phyloP scores from a whole-genome alignment of 2,888 invertebrate genomes.

The Eilema caniola region DNA sequence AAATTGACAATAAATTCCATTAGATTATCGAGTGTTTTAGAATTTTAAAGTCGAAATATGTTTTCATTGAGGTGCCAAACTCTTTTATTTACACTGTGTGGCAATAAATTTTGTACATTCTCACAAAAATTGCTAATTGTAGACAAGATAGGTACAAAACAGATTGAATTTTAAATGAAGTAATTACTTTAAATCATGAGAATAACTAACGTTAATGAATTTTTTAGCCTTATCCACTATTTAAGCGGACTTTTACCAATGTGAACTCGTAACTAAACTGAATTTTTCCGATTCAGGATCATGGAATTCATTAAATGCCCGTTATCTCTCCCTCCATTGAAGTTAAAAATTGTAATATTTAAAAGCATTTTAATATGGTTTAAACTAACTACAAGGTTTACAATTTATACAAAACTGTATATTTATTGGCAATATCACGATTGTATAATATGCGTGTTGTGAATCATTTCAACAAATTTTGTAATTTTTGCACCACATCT shows the following conservation, averaged over 20 bases:
- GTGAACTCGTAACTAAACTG: too few species aligned
- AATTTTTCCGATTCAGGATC: background rate
- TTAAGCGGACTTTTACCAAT: too few species aligned
- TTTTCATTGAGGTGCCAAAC: conserved; percentile 23
- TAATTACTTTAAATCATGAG: background rate
- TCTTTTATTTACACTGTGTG: background rate
- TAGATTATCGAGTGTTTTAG: conserved; percentile 10
- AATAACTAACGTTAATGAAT: background rate
- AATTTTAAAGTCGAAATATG: background rate
- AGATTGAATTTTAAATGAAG: background rate
- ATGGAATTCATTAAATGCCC: too few species aligned
- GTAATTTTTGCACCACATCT: background rate
- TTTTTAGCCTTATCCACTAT: background rate
- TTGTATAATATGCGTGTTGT: conserved; percentile 2
- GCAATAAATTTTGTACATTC: background rate
- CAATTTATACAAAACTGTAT: background rate
- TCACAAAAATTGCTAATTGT: conserved; percentile 7
- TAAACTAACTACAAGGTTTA: background rate
- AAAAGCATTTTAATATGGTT: background rate
- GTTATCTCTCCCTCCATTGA: background rate
- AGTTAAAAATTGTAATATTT: background rate
- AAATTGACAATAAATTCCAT: conserved; percentile 24
- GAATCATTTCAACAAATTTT: conserved; percentile 10
- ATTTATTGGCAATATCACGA: background rate
- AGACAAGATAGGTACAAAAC: conserved; percentile 10